These are phyloP conservation scores for Eira barbara DNA, from an alignment of 2,113 vertebrate species.

Conservation along the genomic window DNA sequence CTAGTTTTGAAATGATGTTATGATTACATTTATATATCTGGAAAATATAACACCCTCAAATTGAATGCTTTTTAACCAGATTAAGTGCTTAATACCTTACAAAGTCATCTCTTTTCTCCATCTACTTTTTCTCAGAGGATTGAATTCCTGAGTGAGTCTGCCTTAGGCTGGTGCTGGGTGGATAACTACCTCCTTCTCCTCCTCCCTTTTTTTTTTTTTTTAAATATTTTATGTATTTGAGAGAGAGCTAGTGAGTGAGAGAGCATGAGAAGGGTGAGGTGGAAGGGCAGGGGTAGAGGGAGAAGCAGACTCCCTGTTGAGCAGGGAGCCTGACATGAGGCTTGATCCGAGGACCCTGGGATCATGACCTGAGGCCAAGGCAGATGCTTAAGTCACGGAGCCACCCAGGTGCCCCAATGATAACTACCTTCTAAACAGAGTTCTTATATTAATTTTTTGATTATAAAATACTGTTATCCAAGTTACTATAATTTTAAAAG, in stretches of 20 bases:
- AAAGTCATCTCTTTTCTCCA: background rate
- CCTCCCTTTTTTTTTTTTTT: background rate
- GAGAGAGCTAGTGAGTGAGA: background rate
- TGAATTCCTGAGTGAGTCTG: background rate
- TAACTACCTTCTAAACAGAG: background rate
- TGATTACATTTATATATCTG: constrained; percentile 4
- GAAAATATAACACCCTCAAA: background rate
- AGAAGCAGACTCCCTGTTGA: background rate
- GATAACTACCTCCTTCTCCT: background rate
- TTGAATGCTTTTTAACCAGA: background rate
- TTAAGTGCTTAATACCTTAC: background rate
- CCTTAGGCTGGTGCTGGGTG: background rate
- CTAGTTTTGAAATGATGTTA: constrained; percentile 29
- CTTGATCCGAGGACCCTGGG: background rate
- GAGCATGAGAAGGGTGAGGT: background rate
- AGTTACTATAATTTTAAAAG: constrained; percentile 8
- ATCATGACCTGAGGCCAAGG: background rate
- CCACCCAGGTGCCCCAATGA: background rate
- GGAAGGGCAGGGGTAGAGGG: background rate
- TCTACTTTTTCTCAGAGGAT: background rate
- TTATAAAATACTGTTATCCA: constrained; percentile 14
- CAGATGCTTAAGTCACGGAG: background rate
- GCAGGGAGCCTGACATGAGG: background rate
- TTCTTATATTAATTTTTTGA: constrained; percentile 2
- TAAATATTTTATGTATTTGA: background rate